Evolutionary conservation across 2,888 invertebrate species (phyloP).

Genomic region (Andrena praecox): DNA sequence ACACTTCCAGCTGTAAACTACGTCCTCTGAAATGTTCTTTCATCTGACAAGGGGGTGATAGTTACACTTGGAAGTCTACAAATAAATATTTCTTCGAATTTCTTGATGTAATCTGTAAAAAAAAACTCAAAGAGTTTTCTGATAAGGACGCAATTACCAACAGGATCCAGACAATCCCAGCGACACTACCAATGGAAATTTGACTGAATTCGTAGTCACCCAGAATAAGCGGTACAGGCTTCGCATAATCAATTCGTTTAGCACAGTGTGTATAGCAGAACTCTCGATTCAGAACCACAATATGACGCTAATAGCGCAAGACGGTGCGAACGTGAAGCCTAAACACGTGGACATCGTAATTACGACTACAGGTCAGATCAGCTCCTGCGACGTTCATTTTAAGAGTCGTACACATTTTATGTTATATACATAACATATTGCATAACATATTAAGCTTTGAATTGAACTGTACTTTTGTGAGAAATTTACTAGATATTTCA

Average conservation of each 20-base stretch:
- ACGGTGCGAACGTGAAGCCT: slow-evolving; percentile 44
- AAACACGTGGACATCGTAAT: slow-evolving; percentile 18
- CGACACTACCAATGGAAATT: slow-evolving; percentile 15
- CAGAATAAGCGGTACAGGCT: slow-evolving; percentile 62
- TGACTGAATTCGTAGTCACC: slow-evolving; percentile 49
- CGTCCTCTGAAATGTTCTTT: no score
- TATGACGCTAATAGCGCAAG: slow-evolving; percentile 56
- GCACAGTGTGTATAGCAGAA: slow-evolving; percentile 62
- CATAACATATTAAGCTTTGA: no score
- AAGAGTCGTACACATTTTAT: no score
- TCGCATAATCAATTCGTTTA: slow-evolving; percentile 66
- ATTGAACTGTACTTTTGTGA: no score
- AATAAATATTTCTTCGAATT: neutral
- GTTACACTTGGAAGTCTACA: neutral
- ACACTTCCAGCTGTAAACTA: no score
- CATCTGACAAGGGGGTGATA: no score
- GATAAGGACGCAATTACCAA: neutral
- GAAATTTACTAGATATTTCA: no score
- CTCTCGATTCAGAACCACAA: slow-evolving; percentile 57
- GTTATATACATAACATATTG: no score
- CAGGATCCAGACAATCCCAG: slow-evolving; percentile 42
- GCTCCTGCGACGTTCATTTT: neutral
- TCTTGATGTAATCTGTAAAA: no score
- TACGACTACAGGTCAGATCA: slow-evolving; percentile 42
- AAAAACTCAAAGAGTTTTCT: neutral